Evolutionary conservation across 2,113 vertebrate species (phyloP), one percentile per base, ranked within the genome.

Genomic region (Epinephelus moara): DNA sequence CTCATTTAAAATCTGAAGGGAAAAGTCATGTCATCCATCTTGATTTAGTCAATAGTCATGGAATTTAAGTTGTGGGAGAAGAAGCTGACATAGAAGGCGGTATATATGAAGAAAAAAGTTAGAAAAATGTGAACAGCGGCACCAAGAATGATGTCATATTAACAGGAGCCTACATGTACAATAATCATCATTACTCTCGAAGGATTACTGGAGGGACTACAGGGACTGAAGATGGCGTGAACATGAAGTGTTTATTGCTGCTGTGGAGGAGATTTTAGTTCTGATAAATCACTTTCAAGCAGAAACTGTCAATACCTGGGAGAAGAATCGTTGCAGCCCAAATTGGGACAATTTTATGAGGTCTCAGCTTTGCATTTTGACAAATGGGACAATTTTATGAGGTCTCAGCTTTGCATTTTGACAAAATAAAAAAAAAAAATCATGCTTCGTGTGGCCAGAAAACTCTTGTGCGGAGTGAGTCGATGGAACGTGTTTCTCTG

Each of bases 1-100:
- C 72, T 87, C 27, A 81, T 92, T 91, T 84, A 30, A 78, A 82
- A 87, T 69, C 76, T 72, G 72, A 6, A 37, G 77, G 85, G 78
- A 75, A 70, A 71, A 67, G 70, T 64, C 23, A 4, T 0, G 60
- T n/a, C 88, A 85, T 90, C 81, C 40, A 40, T 92, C 87, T 84
- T 52, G 49, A 71, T 55, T 62, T 53, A 82, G 83, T 85, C 82
- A 56, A 47, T 57, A 67, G 49, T 77, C 70, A 52, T 37, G 47
- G 72, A 81, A 72, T 84, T 68, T 63, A 75, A 73, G 82, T 71
- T 82, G 69, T 70, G 70, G 52, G 33, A 47, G 47, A 73, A 63
- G 67, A 88, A 81, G 78, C 71, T 4, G 25, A 67, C 68, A 70
- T 21, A 19, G 71, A 84, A 23, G 23, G 61, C 40, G 13, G 23